Evolutionary conservation across 1,140 invertebrate genomes (phyloP), one percentile per base, ranked within the genome.

Genomic region (Fopius arisanus): DNA sequence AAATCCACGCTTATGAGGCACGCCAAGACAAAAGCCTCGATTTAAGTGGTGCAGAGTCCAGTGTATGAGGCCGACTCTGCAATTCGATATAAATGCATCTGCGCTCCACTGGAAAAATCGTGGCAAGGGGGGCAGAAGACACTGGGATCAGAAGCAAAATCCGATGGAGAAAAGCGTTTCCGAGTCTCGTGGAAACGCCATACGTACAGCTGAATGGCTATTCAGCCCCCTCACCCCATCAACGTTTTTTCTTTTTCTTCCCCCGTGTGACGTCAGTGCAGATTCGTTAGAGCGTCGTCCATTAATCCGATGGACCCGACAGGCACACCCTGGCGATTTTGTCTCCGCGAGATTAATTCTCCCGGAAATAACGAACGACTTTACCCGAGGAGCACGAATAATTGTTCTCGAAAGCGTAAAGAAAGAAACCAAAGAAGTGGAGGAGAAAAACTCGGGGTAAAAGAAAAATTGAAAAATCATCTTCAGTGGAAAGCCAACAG

Each of bases 31-130:
- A 87, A 86, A 86, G 83, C 84, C 79, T 82, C 83, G 78, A 85
- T 86, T 86, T 83, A 78, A 80, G 66, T 14, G 31, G 54, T n/a
- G n/a, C n/a, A 19, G 73, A 81, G 78, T 82, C 81, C 84, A 84
- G 82, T 84, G 84, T 84, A 85, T 23, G 43, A 37, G 51, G 0
- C 0, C 19, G n/a, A 29, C 21, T 33, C 79, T 84, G 84, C 83
- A 86, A 86, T 85, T 85, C 83, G 82, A 85, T 85, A 85, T 84
- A 86, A 85, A 86, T 86, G 83, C 83, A 86, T 86, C 82, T 81
- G 80, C 78, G 80, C 78, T 81, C 78, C 78, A 82, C 79, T 12
- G 37, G 31, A n/a, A 48, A 73, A 23, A 51, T 41, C 10, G 37
- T 14, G n/a, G 16, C 16, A 28, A n/a, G 33, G 16, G 14, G 10